Evolutionary conservation across 1,140 invertebrate genomes (phyloP).

Genomic region (Odontomachus brunneus): DNA sequence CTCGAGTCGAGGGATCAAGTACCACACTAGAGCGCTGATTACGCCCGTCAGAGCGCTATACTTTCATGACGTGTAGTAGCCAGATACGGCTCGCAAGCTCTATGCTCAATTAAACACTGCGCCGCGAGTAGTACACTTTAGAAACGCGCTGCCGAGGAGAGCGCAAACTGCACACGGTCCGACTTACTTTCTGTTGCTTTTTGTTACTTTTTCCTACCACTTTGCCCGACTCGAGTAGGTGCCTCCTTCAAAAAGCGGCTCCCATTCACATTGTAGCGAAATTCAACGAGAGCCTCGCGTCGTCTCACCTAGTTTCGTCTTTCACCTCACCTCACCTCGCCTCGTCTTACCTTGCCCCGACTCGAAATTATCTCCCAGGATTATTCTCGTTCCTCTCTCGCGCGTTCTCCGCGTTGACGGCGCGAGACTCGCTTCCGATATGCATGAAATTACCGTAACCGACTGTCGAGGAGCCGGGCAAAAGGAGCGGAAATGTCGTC

Average conservation of each 20-base stretch:
- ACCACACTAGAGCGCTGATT: not conserved
- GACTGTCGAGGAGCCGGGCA: not conserved
- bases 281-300: not conserved
- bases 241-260: not conserved
- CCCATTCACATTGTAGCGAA: slow-evolving; percentile 32
- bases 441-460: slow-evolving; percentile 42
- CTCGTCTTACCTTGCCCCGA: not conserved
- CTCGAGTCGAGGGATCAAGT: slow-evolving; percentile 10
- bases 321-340: too few species aligned
- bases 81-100: slow-evolving; percentile 21
- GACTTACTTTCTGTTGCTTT: too few species aligned
- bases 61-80: slow-evolving; percentile 14
- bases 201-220: slow-evolving; percentile 24
- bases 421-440: slow-evolving; percentile 29
- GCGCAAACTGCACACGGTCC: not conserved
- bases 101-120: slow-evolving; percentile 21
- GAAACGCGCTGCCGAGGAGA: not conserved
- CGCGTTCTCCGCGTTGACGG: not conserved
- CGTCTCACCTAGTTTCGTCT: too few species aligned
- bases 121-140: slow-evolving; percentile 10
- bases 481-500: slow-evolving; percentile 22
- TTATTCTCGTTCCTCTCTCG: slow-evolving; percentile 27
- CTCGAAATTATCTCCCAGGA: slow-evolving; percentile 5
- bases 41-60: not conserved
- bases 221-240: not conserved